These are phyloP conservation scores for Melanostigma gelatinosum DNA, from an alignment of 2,113 vertebrate species.

Conservation along the genomic window DNA sequence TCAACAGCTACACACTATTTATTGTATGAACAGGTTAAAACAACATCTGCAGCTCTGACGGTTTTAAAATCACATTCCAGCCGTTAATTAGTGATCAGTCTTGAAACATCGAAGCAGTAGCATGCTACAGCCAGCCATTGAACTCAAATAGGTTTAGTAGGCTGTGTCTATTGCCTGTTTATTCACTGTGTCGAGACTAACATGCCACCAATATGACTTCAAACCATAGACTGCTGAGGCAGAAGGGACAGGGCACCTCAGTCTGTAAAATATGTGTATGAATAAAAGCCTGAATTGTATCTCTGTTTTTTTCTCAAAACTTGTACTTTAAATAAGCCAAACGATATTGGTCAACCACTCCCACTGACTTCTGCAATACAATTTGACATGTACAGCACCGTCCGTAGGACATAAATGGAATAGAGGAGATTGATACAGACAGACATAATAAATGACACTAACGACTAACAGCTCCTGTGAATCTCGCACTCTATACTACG, in stretches of 20 bases:
- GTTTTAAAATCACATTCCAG: slow-evolving; percentile 39
- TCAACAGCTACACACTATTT: slow-evolving; percentile 22
- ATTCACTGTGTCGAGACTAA: slow-evolving; percentile 45
- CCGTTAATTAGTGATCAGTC: slow-evolving; percentile 43
- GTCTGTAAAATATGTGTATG: no score
- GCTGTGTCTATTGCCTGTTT: slow-evolving; percentile 19
- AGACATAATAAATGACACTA: neutral
- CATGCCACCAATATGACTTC: slow-evolving; percentile 30
- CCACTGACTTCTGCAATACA: no score
- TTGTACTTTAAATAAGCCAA: neutral
- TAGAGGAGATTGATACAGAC: neutral
- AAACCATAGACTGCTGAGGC: slow-evolving; percentile 16
- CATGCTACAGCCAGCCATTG: slow-evolving; percentile 27
- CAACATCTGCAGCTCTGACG: slow-evolving; percentile 25
- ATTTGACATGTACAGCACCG: no score
- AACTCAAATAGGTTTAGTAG: slow-evolving; percentile 31
- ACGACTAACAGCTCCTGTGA: neutral
- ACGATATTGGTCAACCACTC: neutral
- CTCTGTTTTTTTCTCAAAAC: neutral
- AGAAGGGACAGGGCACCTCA: no score
- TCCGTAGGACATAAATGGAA: neutral
- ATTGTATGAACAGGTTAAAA: slow-evolving; percentile 33
- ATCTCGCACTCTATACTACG: neutral
- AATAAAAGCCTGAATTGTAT: neutral
- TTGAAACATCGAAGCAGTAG: slow-evolving; percentile 33